Evolutionary conservation across 35 echinoderm and acorn worm species (phyloP), one percentile per base, ranked within the genome.

Genomic region (Amphiura filiformis): DNA sequence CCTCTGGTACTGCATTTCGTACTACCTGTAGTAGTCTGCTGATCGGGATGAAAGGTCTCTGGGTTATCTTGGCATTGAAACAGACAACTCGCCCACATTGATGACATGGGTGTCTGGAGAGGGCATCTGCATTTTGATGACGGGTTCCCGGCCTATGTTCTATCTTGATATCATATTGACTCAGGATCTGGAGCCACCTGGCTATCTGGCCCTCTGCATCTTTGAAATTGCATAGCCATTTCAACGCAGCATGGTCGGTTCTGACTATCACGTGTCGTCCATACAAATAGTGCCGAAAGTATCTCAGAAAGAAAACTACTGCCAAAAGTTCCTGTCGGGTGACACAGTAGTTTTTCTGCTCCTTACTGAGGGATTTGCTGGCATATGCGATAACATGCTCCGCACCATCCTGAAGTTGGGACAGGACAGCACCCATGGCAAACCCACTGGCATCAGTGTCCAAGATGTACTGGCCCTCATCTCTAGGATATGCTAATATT

Each of bases 281-380:
- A 35, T 94, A 90, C 56, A 90, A 78, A 23, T 90, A 94, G 22
- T 90, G 79, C 22, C 76, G 83, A 65, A 91, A 87, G 47, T 90
- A 88, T 37, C 78, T 83, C 37, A 90, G 23, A 37, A 39, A 86
- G 4, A 34, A 23, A 26, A 90, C 89, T 3, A 78, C 81, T 1
- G 84, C 89, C 41, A 87, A n/a, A 0, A 90, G 64, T 31, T 81
- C 82, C 26, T 82, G 80, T 35, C 84, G 38, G 0, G 88, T 94
- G 0, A 86, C 77, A 76, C 88, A 87, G 39, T 83, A 94, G 15
- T 84, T 85, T 38, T 61, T 39, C 32, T 88, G 47, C 9, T 77
- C 17, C 44, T 87, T 84, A 23, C 32, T 32, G 40, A 91, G 57
- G 0, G 78, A 82, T 37, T 65, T 56, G 37, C 88, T 87, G 17